phyloP scores from a whole-genome alignment of 2,113 vertebrate genomes.

The Polypterus bichir region DNA sequence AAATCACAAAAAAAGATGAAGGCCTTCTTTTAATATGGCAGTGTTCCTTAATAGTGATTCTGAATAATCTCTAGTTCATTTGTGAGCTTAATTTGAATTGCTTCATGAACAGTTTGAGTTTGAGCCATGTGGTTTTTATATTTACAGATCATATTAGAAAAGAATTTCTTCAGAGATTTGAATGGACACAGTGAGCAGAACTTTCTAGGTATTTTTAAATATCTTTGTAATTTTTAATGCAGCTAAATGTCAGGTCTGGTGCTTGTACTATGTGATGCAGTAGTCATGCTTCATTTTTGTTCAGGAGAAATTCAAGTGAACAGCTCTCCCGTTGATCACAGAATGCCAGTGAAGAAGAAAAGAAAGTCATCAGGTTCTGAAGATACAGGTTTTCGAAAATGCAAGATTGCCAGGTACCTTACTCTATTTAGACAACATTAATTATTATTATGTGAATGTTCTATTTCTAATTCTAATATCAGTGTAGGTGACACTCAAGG shows the following conservation, averaged over 20 bases:
- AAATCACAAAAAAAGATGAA: no score
- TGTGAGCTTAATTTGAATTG: no score
- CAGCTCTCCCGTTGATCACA: constrained; percentile 31
- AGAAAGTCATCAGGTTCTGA: constrained; percentile 70
- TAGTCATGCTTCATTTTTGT: neutral
- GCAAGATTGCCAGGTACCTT: constrained; percentile 75
- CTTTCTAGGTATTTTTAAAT: constrained; percentile 31
- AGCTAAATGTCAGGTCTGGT: neutral
- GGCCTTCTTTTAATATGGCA: no score
- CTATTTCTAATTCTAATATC: no score
- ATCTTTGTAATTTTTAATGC: no score
- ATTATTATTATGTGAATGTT: no score
- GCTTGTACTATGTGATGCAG: constrained; percentile 7
- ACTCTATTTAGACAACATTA: no score
- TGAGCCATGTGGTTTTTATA: no score
- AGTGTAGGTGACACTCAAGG: no score
- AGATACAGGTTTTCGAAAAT: constrained; percentile 63
- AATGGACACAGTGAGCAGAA: constrained; percentile 43
- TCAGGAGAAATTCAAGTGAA: constrained; percentile 19
- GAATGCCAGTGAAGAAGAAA: constrained; percentile 89
- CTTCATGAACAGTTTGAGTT: no score
- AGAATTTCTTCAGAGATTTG: constrained; percentile 38
- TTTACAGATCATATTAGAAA: neutral
- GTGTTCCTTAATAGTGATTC: no score
- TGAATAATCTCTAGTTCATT: no score